Percentiles rank a stretch among this genome's conserved stretches.
These are phyloP conservation scores for Colostygia pectinataria DNA, from an alignment of 2,888 invertebrate species.

Conservation along the genomic window DNA sequence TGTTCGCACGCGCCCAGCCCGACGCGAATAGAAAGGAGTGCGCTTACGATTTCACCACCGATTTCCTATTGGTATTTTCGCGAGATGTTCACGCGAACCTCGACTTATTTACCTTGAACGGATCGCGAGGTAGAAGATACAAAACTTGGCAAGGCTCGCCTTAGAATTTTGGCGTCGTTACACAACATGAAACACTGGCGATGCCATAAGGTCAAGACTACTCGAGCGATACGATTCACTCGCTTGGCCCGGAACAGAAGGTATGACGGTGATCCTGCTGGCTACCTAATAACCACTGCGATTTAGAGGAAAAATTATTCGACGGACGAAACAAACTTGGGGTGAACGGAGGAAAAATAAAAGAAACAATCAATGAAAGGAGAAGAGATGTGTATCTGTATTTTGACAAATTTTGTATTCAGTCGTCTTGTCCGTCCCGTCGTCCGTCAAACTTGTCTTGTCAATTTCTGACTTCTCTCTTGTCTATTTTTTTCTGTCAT, in stretches of 20 bases:
- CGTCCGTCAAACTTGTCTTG: too few species aligned
- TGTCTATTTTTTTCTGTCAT: too few species aligned
- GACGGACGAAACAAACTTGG: slow-evolving; percentile 54
- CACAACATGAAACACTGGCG: slow-evolving; percentile 72
- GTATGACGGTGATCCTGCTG: slow-evolving; percentile 22
- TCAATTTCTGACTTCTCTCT: too few species aligned
- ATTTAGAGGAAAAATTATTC: slow-evolving; percentile 38
- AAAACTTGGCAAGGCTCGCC: slow-evolving; percentile 68
- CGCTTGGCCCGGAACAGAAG: slow-evolving; percentile 18
- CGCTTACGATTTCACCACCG: slow-evolving; percentile 29
- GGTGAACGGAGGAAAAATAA: slow-evolving; percentile 61
- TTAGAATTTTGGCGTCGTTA: slow-evolving; percentile 73
- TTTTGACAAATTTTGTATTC: slow-evolving; percentile 79
- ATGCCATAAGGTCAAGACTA: slow-evolving; percentile 75
- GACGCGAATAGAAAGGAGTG: slow-evolving; percentile 37
- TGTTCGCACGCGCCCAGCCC: slow-evolving; percentile 21
- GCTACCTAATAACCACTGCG: slow-evolving; percentile 27
- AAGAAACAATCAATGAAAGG: slow-evolving; percentile 66
- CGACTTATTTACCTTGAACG: slow-evolving; percentile 41
- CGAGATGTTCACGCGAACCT: slow-evolving; percentile 40
- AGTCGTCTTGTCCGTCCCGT: slow-evolving; percentile 32
- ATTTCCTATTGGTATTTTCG: slow-evolving; percentile 40
- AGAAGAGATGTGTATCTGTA: slow-evolving; percentile 68
- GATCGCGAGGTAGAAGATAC: slow-evolving; percentile 46
- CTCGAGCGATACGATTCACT: slow-evolving; percentile 54